A percentile compares a stretch with the other conserved stretches of the same genome.
phyloP scores from a whole-genome alignment of 2,797 vertebrate genomes.

The Enteromius paludinosus region DNA sequence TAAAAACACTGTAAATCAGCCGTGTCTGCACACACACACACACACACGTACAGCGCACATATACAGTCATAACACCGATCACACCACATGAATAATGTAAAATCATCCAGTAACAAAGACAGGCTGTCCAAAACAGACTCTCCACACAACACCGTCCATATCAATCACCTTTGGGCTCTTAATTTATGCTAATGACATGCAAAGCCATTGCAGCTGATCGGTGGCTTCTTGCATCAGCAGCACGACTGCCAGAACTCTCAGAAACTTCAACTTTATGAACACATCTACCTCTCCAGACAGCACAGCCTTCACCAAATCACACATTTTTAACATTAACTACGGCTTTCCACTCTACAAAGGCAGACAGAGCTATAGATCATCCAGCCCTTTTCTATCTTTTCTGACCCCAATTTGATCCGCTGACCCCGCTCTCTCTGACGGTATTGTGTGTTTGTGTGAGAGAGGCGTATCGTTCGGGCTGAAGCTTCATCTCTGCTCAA shows the following conservation, averaged over 20 bases:
- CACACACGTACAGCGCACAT: no score
- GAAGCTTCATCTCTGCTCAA: slow-evolving; percentile 70
- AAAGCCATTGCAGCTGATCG: slow-evolving; percentile 65
- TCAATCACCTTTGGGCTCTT: slow-evolving; percentile 33
- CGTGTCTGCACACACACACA: not conserved
- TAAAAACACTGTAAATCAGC: not conserved
- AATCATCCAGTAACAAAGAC: slow-evolving; percentile 21
- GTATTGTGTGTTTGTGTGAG: slow-evolving; percentile 11
- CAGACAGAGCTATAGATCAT: not conserved
- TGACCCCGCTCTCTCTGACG: slow-evolving; percentile 20
- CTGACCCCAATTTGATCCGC: slow-evolving; percentile 24
- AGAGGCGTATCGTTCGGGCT: slow-evolving; percentile 18
- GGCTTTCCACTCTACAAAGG: not conserved
- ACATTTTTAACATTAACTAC: not conserved
- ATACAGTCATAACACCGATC: not conserved
- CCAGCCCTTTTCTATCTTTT: slow-evolving; percentile 4
- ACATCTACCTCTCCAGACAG: slow-evolving; percentile 53
- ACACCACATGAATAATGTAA: slow-evolving; percentile 21
- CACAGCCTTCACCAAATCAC: not conserved
- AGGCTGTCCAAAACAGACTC: slow-evolving; percentile 18
- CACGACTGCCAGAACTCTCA: slow-evolving; percentile 73
- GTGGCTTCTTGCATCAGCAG: slow-evolving; percentile 74
- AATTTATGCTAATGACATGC: slow-evolving; percentile 53
- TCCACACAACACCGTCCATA: slow-evolving; percentile 18
- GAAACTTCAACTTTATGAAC: slow-evolving; percentile 68